Evolutionary conservation across 2,797 vertebrate genomes (phyloP), one percentile per base, ranked within the genome.

Genomic region (Esox lucius): DNA sequence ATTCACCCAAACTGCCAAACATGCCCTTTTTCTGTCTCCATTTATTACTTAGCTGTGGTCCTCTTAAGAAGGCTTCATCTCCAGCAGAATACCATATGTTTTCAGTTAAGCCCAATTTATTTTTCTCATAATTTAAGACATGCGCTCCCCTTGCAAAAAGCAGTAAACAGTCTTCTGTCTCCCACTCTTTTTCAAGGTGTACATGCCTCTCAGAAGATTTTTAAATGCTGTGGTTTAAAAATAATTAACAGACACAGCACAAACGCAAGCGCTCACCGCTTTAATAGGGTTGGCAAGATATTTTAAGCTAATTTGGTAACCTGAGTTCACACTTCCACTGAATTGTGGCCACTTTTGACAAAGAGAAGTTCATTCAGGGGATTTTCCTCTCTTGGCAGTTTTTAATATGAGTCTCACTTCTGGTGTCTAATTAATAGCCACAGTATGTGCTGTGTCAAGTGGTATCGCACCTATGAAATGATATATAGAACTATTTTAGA

Each of bases 241-340:
- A 97, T 96, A 71, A 96, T 97, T 96, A 96, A 95, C 93, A 94
- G 94, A 95, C 95, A 95, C 96, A 96, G 96, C 95, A 96, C 94
- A 96, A 94, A 71, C 74, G 59, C 28, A 28, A 95, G 92, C 94
- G 93, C 92, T 93, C 92, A 93, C 94, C 93, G 91, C 94, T 96
- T 96, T 95, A 31, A 96, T 96, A 88, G 93, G 91, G 94, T 95
- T 97, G 95, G 22, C 96, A 95, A 96, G 96, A 95, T 94, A 96
- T 96, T 97, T 95, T 96, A 95, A 96, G 94, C 94, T 96, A 96
- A 97, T 97, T 95, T 94, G 92, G 94, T 96, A 96, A 96, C 95
- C 95, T 96, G 93, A 94, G 95, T 96, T 96, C 95, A 97, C 86
- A 89, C 92, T 92, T 93, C 93, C 94, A 94, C 94, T 94, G 95